Conservation (phyloP, 2,113 vertebrate species). For the Pterocles orientalis region DNA sequence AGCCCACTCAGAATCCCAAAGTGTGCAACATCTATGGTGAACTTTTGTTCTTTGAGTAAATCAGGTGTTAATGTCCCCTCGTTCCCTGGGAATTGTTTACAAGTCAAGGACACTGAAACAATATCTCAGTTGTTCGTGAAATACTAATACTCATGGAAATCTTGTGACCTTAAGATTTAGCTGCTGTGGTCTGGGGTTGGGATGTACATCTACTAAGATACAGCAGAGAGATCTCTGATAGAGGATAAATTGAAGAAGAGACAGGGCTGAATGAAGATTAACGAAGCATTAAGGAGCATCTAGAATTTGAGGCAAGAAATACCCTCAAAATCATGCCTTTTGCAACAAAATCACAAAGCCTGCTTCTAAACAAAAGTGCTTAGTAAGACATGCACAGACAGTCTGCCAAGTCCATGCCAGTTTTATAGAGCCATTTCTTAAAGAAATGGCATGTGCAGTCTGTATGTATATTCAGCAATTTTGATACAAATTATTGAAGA, state of each 20-base stretch:
- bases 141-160: background rate
- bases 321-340: background rate
- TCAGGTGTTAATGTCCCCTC: background rate
- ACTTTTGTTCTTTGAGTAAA: background rate
- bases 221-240: background rate
- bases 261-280: background rate
- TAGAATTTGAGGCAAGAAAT: background rate
- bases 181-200: background rate
- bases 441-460: background rate
- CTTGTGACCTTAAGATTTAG: background rate
- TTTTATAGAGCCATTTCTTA: background rate
- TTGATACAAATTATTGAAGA: background rate
- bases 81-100: background rate
- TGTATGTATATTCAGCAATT: background rate
- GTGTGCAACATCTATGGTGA: background rate
- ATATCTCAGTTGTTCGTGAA: background rate
- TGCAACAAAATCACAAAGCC: background rate
- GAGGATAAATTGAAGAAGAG: background rate
- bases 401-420: background rate
- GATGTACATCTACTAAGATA: background rate
- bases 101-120: background rate
- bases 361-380: background rate
- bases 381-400: background rate
- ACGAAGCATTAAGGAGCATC: background rate
- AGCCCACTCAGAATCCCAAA: background rate